phyloP scores from a whole-genome alignment of 2,797 vertebrate genomes.

The Hemitrygon akajei region DNA sequence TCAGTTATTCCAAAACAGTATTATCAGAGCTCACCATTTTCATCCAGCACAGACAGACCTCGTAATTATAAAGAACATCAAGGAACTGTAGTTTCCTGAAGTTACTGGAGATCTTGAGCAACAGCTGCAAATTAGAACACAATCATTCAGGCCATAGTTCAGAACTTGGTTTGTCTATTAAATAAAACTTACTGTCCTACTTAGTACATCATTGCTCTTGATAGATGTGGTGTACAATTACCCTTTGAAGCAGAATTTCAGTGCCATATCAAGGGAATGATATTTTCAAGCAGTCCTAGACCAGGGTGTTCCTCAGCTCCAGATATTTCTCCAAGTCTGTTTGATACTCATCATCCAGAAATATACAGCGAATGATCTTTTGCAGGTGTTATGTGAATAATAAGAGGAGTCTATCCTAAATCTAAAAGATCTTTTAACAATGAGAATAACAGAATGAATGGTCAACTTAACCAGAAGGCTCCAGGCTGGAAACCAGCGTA shows the following conservation, averaged over 20 bases:
- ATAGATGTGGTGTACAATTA: constrained; percentile 30
- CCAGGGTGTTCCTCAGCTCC: background rate
- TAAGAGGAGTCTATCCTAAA: background rate
- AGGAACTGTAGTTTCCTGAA: background rate
- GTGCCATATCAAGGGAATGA: background rate
- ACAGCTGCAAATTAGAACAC: constrained; percentile 24
- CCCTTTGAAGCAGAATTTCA: constrained; percentile 23
- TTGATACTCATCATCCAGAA: background rate
- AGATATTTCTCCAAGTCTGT: background rate
- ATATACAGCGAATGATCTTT: background rate
- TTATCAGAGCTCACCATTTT: background rate
- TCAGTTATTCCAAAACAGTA: background rate
- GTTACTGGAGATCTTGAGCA: constrained; percentile 19
- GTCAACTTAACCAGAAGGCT: background rate
- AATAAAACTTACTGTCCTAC: constrained; percentile 10
- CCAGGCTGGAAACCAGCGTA: background rate
- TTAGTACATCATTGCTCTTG: constrained; percentile 7
- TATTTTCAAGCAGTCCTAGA: background rate
- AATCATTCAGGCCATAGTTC: background rate
- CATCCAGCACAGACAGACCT: background rate
- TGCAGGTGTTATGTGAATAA: background rate
- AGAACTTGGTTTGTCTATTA: background rate
- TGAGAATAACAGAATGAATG: background rate
- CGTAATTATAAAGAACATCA: background rate
- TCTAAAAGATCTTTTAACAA: background rate